Conservation (phyloP, 2,113 vertebrate genomes). For the Hippoglossus stenolepis region DNA sequence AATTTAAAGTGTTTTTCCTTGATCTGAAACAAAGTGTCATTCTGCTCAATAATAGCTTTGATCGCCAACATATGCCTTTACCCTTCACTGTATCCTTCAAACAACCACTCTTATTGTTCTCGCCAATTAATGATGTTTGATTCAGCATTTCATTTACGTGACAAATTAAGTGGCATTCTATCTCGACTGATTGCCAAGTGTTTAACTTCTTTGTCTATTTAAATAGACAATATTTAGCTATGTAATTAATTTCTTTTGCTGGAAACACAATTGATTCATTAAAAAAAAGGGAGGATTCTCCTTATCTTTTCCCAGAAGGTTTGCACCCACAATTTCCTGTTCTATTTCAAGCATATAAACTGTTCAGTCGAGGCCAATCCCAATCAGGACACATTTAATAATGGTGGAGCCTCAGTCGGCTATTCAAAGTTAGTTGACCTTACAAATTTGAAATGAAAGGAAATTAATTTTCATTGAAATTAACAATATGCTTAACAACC, state of each 20-base stretch:
- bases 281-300: slow-evolving; percentile 79
- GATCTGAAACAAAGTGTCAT: slow-evolving; percentile 50
- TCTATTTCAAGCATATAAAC: slow-evolving; percentile 80
- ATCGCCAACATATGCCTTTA: slow-evolving; percentile 52
- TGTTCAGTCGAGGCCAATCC: slow-evolving; percentile 72
- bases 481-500: slow-evolving; percentile 77
- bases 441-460: slow-evolving; percentile 80
- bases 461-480: slow-evolving; percentile 83
- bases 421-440: slow-evolving; percentile 83
- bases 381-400: slow-evolving; percentile 82
- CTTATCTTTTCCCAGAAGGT: slow-evolving; percentile 81
- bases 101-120: slow-evolving; percentile 69
- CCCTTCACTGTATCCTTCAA: slow-evolving; percentile 64
- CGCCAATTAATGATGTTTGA: slow-evolving; percentile 73
- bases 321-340: slow-evolving; percentile 79
- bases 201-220: slow-evolving; percentile 82
- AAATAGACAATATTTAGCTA: slow-evolving; percentile 81
- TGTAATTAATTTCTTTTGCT: slow-evolving; percentile 83
- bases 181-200: slow-evolving; percentile 75
- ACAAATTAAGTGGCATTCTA: slow-evolving; percentile 75
- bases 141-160: slow-evolving; percentile 70
- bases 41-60: slow-evolving; percentile 46
- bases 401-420: slow-evolving; percentile 72
- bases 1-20: slow-evolving; percentile 39
- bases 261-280: slow-evolving; percentile 85